A percentile compares a stretch with the other conserved stretches of the same genome.
These are phyloP conservation scores for Brienomyrus brachyistius DNA, from an alignment of 2,113 vertebrate species.

Conservation along the genomic window DNA sequence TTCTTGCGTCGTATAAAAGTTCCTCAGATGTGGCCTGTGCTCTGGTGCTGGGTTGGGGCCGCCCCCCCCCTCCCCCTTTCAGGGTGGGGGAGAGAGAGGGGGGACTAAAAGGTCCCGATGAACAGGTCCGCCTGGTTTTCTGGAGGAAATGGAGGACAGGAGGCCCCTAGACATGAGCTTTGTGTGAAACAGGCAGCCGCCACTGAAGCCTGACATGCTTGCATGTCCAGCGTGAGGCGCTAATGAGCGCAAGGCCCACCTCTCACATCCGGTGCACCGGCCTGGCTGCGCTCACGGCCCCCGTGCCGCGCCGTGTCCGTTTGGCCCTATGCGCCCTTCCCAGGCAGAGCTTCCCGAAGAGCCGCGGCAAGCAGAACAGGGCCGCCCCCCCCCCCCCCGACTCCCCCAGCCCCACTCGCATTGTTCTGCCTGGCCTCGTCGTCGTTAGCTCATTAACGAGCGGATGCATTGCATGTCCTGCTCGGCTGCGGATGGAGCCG, in stretches of 20 bases:
- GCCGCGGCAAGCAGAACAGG: neutral
- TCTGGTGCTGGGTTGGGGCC: neutral
- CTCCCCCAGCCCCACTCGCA: neutral
- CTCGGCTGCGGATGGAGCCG: neutral
- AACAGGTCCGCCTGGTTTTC: neutral
- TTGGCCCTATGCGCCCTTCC: neutral
- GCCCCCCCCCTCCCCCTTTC: neutral
- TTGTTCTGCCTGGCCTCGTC: slow-evolving; percentile 9
- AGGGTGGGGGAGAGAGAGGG: slow-evolving; percentile 10
- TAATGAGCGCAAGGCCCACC: neutral
- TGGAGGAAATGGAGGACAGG: slow-evolving; percentile 33
- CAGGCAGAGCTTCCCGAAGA: neutral
- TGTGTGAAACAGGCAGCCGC: neutral
- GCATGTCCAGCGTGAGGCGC: neutral
- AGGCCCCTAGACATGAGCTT: slow-evolving; percentile 30
- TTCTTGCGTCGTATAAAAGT: slow-evolving; percentile 4
- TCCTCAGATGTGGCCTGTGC: slow-evolving; percentile 17
- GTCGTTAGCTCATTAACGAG: slow-evolving; percentile 12
- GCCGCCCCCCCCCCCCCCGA: neutral
- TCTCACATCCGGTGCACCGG: neutral
- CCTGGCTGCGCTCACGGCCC: neutral
- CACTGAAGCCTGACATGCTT: neutral
- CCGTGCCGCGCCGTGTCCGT: neutral
- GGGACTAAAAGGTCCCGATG: slow-evolving; percentile 10
- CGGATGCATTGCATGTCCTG: slow-evolving; percentile 11